Conservation (phyloP, 2,113 vertebrate species). For the Chaetura pelagica region DNA sequence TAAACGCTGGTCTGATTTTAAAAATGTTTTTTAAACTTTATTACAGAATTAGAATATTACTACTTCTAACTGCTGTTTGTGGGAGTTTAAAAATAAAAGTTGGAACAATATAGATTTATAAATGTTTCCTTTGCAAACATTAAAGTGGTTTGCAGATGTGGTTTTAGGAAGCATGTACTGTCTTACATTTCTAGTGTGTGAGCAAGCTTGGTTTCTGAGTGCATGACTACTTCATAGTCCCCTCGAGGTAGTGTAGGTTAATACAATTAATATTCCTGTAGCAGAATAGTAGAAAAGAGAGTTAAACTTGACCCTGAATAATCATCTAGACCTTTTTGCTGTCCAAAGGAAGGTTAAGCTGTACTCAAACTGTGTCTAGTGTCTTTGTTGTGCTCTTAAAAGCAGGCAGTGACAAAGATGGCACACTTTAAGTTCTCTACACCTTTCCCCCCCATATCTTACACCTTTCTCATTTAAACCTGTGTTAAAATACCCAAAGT, state of each 20-base stretch:
- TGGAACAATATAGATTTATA: background rate
- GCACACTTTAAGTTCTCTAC: background rate
- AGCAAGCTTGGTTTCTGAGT: background rate
- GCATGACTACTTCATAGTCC: background rate
- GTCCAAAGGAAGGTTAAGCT: background rate
- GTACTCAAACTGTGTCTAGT: background rate
- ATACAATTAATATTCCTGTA: background rate
- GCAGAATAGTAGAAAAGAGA: background rate
- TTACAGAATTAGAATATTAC: background rate
- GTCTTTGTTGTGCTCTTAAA: background rate
- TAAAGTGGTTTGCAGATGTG: background rate
- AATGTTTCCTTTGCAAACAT: background rate
- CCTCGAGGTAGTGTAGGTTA: background rate
- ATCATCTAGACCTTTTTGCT: background rate
- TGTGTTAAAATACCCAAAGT: background rate
- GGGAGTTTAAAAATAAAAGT: background rate
- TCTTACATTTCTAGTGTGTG: background rate
- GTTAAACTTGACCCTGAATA: background rate
- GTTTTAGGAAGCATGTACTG: background rate
- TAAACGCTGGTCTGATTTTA: background rate
- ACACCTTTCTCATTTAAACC: background rate
- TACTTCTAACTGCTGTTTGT: background rate
- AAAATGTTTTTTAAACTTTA: background rate
- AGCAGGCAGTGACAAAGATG: background rate
- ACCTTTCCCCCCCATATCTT: background rate